Evolutionary conservation across 1,140 invertebrate species (phyloP), one percentile per base, ranked within the genome.

Genomic region (Drosophila burlai): DNA sequence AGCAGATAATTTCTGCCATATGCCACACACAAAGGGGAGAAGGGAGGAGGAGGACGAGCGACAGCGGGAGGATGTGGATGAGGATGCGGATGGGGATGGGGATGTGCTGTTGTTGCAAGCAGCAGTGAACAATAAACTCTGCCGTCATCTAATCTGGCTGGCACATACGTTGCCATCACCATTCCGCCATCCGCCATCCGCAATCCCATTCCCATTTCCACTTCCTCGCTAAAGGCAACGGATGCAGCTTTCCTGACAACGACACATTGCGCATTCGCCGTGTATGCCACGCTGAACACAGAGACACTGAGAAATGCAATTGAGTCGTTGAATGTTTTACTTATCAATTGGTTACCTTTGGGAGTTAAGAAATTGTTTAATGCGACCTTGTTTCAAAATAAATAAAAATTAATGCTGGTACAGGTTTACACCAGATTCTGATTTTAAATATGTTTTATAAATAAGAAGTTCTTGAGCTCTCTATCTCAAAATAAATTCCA

Each of bases 221-320:
- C 13, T 52, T 43, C 31, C 55, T 63, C 21, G 42, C 38, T 24
- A 43, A 18, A 55, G 67, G 36, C 60, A 82, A 57, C 74, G 75
- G 67, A 65, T 52, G 76, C 43, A 79, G 50, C 76, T 61, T 52
- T 47, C 58, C 67, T 66, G 72, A 66, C 80, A 66, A 67, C 47
- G 63, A 61, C 73, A 85, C 83, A 89, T 83, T 84, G 75, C 84
- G 84, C 76, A 87, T 87, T 75, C 84, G 80, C 83, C 83, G 21
- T 71, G 72, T 87, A 43, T 47, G 65, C 65, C 68, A 24, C n/a
- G 24, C 62, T 55, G 59, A 45, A 36, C 67, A 59, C 21, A 49
- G 24, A 29, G 6, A 21, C 34, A 65, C 50, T 67, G 62, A 16
- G 47, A 31, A 29, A 66, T 13, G 18, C 2, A 10, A 66, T 46